A percentile compares a stretch with the other conserved stretches of the same genome.
phyloP scores from a whole-genome alignment of 2,113 vertebrate species.

The Thunnus maccoyii region DNA sequence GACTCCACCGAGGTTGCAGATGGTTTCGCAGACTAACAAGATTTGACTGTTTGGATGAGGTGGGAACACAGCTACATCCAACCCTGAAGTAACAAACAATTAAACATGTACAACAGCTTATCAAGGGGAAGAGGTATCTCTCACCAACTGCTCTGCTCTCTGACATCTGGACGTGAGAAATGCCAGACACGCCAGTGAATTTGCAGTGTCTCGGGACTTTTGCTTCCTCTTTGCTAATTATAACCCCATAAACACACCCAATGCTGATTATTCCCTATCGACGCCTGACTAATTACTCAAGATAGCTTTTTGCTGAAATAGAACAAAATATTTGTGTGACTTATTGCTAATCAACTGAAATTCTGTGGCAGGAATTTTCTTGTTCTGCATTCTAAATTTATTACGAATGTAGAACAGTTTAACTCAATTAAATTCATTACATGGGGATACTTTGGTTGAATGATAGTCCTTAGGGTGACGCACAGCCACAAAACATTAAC shows the following conservation, averaged over 20 bases:
- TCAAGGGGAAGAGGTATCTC: not conserved
- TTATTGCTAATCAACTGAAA: slow-evolving; percentile 17
- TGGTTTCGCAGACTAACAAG: slow-evolving; percentile 23
- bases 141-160: slow-evolving; percentile 7
- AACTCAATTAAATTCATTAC: not conserved
- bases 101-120: slow-evolving; percentile 14
- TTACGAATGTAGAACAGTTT: slow-evolving; percentile 1
- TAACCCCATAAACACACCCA: slow-evolving; percentile 9
- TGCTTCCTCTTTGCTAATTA: slow-evolving; percentile 9
- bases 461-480: not conserved
- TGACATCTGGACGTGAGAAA: slow-evolving; percentile 50
- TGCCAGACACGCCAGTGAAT: slow-evolving; percentile 1
- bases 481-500: not conserved
- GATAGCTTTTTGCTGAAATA: slow-evolving; percentile 5
- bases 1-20: slow-evolving; percentile 3
- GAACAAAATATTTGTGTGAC: slow-evolving; percentile 19
- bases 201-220: slow-evolving; percentile 6
- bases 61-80: slow-evolving; percentile 33
- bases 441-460: slow-evolving; percentile 2
- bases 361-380: not conserved
- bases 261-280: not conserved
- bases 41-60: slow-evolving; percentile 34
- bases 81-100: not conserved
- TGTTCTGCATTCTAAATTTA: slow-evolving; percentile 1
- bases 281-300: slow-evolving; percentile 14